These are phyloP conservation scores for Oryzias javanicus DNA, from an alignment of 2,113 vertebrate species.

Conservation along the genomic window DNA sequence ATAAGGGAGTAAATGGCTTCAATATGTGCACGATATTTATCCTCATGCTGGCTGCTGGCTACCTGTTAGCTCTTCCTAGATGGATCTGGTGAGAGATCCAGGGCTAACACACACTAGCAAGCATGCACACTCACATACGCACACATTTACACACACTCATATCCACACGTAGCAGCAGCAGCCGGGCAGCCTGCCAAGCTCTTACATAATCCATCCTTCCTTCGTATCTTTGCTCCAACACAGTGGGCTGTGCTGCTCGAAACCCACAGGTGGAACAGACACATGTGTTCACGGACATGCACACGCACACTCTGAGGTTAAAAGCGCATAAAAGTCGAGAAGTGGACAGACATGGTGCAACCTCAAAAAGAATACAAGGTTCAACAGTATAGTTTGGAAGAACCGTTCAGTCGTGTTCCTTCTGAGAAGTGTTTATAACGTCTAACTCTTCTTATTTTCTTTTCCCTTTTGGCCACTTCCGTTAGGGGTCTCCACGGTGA, in stretches of 20 bases:
- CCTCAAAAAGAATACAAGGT: no score
- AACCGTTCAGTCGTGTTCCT: no score
- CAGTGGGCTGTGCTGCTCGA: conserved; percentile 24
- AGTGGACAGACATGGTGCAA: no score
- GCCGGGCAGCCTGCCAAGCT: conserved; percentile 59
- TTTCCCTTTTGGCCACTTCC: no score
- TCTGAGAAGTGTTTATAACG: no score
- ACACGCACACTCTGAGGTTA: background rate
- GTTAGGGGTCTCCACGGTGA: no score
- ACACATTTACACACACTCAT: conserved; percentile 14
- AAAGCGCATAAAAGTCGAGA: no score
- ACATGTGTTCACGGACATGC: conserved; percentile 7
- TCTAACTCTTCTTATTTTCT: no score
- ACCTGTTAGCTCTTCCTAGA: conserved; percentile 63
- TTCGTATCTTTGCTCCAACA: conserved; percentile 54
- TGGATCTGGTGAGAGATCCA: conserved; percentile 49
- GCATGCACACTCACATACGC: conserved; percentile 21
- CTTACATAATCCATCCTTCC: conserved; percentile 76
- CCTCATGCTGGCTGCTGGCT: conserved; percentile 50
- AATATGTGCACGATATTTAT: conserved; percentile 67
- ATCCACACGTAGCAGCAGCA: conserved; percentile 11
- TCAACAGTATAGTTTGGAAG: no score
- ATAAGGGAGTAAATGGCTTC: conserved; percentile 58
- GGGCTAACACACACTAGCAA: conserved; percentile 25
- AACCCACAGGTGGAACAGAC: conserved; percentile 14